Evolutionary conservation across 1,140 invertebrate genomes (phyloP).

Genomic region (Littorina saxatilis): DNA sequence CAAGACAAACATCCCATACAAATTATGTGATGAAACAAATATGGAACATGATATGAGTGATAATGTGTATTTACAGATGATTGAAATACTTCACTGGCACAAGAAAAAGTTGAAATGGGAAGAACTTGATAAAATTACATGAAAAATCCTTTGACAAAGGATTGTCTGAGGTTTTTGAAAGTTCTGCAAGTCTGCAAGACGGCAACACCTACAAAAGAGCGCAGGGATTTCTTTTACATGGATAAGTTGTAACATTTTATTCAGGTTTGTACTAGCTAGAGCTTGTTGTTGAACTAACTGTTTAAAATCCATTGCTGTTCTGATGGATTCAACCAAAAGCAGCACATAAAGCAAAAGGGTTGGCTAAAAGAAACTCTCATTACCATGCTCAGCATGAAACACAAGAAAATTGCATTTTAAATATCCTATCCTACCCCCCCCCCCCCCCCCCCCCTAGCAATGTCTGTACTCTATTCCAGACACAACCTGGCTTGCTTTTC

Average conservation of each 20-base stretch:
- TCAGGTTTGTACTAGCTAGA: too few relatives aligned
- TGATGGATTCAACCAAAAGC: too few relatives aligned
- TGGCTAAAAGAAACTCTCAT: too few relatives aligned
- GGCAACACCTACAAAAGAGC: slow-evolving; percentile 15
- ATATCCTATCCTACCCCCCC: too few relatives aligned
- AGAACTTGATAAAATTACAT: slow-evolving; percentile 36
- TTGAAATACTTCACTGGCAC: slow-evolving; percentile 39
- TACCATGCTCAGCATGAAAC: too few relatives aligned
- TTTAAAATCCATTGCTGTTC: too few relatives aligned
- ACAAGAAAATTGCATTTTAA: too few relatives aligned
- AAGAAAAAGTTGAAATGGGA: slow-evolving; percentile 32
- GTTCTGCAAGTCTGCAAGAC: background rate
- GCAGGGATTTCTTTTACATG: slow-evolving; percentile 32
- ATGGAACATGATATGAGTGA: background rate
- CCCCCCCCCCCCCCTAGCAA: too few relatives aligned
- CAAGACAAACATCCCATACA: background rate
- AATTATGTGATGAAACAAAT: slow-evolving; percentile 21
- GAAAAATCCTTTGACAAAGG: slow-evolving; percentile 23
- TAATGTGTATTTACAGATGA: slow-evolving; percentile 34
- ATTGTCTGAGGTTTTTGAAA: slow-evolving; percentile 25
- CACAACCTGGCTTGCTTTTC: too few relatives aligned
- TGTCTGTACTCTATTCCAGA: too few relatives aligned
- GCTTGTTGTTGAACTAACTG: too few relatives aligned
- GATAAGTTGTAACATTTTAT: slow-evolving; percentile 6
- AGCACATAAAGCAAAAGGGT: too few relatives aligned